phyloP scores from a whole-genome alignment of 2,888 invertebrate species.

The Chymomyza fuscimana region DNA sequence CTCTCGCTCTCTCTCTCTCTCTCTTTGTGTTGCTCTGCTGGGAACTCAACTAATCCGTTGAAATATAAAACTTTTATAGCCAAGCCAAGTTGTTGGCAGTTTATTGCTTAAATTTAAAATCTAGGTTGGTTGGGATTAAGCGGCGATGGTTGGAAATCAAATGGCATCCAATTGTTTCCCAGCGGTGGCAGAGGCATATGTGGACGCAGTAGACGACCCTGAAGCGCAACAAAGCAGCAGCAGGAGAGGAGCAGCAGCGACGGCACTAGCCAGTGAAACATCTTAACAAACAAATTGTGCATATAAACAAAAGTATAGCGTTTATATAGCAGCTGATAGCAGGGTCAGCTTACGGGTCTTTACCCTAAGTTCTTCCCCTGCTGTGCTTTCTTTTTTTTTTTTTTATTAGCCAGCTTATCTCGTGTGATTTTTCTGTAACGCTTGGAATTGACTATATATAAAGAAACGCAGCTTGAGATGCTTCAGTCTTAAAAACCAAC shows the following conservation, averaged over 20 bases:
- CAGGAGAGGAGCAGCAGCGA: conserved; percentile 10
- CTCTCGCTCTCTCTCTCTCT: not conserved
- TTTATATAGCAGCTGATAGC: not conserved
- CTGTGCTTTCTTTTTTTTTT: not conserved
- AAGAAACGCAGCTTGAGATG: not conserved
- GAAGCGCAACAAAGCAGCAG: not conserved
- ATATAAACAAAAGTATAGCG: not conserved
- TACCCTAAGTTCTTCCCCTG: not conserved
- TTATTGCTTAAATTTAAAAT: conserved; percentile 10
- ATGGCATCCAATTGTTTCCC: conserved; percentile 19
- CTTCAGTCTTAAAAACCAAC: not conserved
- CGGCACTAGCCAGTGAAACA: not conserved
- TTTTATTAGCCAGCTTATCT: not conserved
- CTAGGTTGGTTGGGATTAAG: conserved; percentile 22
- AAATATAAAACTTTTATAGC: not conserved
- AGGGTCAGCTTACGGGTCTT: not conserved
- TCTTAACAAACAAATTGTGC: not conserved
- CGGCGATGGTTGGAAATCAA: conserved; percentile 14
- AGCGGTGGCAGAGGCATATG: not conserved
- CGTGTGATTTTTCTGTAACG: not conserved
- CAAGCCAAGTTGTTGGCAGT: not conserved
- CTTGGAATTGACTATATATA: not conserved
- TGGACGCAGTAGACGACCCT: not conserved
- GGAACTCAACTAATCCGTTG: not conserved
- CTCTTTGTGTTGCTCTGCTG: not conserved